Evolutionary conservation across 2,113 vertebrate genomes (phyloP), one percentile per base, ranked within the genome.

Genomic region (Macrotus californicus): DNA sequence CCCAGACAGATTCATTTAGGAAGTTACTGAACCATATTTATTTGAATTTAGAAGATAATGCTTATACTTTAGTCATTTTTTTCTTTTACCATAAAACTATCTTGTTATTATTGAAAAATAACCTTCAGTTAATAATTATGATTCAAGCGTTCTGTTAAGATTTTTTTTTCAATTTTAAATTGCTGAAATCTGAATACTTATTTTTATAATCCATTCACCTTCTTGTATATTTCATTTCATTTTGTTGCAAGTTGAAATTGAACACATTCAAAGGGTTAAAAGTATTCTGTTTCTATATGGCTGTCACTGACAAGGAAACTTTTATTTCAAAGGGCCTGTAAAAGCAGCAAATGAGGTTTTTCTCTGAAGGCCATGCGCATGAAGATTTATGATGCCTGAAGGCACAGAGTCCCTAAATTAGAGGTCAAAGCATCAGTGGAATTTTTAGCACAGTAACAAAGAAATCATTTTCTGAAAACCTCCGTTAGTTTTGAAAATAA

Each of bases 401-500:
- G 96, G 12, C 9, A 69, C 14, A 83, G 31, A 93, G 83, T 87
- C 0, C 14, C 31, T 72, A 94, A 96, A 89, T 88, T 41, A 95
- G 15, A 34, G 48, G 84, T 97, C 73, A 96, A 97, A 96, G 21
- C 0, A 50, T 84, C 61, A 87, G 9, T 22, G 34, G 91, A 96
- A 76, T 84, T 61, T 89, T 82, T 93, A 96, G 26, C 61, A 31
- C 31, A 91, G 31, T 96, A 96, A 19, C 67, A 96, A 94, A 92
- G 89, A 70, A 92, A 92, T 95, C 14, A 94, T 81, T 97, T 95
- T 94, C 11, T 86, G 80, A 77, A 36, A 95, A 11, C 80, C 46
- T 77, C 48, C 13, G 83, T 73, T 94, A 93, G 12, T 69, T 96
- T 94, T 98, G 94, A 97, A 98, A 97, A 87, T 95, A 86, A 83